Base-by-base conservation (phyloP, 2,888 invertebrate genomes). In the Lasioglossum vierecki region DNA sequence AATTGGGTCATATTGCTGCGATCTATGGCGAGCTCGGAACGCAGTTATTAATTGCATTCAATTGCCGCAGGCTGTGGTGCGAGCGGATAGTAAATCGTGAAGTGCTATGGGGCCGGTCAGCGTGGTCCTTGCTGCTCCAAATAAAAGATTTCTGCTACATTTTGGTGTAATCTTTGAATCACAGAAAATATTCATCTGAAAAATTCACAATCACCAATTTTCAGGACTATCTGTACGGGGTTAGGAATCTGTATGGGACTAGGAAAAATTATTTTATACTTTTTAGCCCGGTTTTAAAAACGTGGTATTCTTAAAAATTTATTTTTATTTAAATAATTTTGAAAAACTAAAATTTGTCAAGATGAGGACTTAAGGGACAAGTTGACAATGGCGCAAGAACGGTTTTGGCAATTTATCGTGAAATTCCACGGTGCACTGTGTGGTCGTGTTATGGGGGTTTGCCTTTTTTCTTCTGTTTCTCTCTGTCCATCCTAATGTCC, bases 1-100 rank as follows among this genome's bases (percentile, higher is more conserved):
- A 44, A 26, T 49, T 46, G 26, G 22, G n/a, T 41, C 60, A 63
- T 76, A 82, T 77, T 80, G 79, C 84, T 84, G 49, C 74, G 18
- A 46, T 35, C 35, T 68, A 39, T n/a, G 41, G 63, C 49, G 76
- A 80, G 68, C 76, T 81, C 60, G 8, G 49, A 71, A 77, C 71
- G 76, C 72, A 72, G 80, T 81, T 84, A 80, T 84, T 78, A 72
- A 80, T 66, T 35, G 18, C 75, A 75, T 82, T 68, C 75, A 78
- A 79, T 79, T 73, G 76, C 63, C 60, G 76, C 41, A 41, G 44
- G 70, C 60, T 30, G 44, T 63, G 82, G 70, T 75, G 71, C 75
- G 82, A 84, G 78, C 57, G 70, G 78, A 82, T 84, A 75, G 74
- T 81, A 73, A 81, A 82, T 77, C 74, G 57, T 57, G 57, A 57